Evolutionary conservation across 1,140 invertebrate genomes (phyloP).

Genomic region (Onthophagus taurus): DNA sequence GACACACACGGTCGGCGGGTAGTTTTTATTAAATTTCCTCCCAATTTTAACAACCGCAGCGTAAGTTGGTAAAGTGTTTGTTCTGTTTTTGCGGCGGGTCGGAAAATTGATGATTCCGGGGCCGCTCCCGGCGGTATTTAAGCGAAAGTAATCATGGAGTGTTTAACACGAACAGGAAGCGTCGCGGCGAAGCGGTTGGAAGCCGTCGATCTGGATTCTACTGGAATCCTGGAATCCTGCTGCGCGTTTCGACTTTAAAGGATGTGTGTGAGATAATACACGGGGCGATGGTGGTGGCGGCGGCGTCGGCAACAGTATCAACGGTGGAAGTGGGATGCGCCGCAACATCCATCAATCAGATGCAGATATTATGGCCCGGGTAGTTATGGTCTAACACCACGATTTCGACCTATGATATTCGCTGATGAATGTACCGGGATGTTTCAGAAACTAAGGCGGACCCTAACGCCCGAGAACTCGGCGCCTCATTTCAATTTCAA

Average conservation of each 20-base stretch:
- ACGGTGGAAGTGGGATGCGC: background rate
- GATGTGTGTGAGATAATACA: constrained; percentile 14
- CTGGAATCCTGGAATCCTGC: background rate
- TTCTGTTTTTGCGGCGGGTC: constrained; percentile 18
- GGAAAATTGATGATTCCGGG: constrained; percentile 18
- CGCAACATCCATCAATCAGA: constrained; percentile 15
- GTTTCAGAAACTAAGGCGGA: too few relatives aligned
- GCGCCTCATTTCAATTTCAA: too few relatives aligned
- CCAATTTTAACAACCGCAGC: constrained; percentile 16
- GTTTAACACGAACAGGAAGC: constrained; percentile 20
- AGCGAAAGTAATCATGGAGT: constrained; percentile 18
- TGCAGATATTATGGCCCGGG: constrained; percentile 11
- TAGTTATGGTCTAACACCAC: constrained; percentile 8
- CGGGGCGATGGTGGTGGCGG: constrained; percentile 3
- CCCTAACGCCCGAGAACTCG: too few relatives aligned
- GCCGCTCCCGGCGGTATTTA: constrained; percentile 10
- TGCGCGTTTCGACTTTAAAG: constrained; percentile 16
- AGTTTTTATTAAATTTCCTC: constrained; percentile 12
- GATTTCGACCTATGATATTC: too few relatives aligned
- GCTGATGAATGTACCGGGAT: too few relatives aligned
- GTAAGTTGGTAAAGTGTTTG: constrained; percentile 17
- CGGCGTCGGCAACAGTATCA: background rate
- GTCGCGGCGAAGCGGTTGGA: background rate
- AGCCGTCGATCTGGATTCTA: constrained; percentile 1
- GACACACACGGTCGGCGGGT: too few relatives aligned